These are phyloP conservation scores for Rhabdomys dilectus DNA, from an alignment of 2,113 vertebrate species.

Conservation along the genomic window DNA sequence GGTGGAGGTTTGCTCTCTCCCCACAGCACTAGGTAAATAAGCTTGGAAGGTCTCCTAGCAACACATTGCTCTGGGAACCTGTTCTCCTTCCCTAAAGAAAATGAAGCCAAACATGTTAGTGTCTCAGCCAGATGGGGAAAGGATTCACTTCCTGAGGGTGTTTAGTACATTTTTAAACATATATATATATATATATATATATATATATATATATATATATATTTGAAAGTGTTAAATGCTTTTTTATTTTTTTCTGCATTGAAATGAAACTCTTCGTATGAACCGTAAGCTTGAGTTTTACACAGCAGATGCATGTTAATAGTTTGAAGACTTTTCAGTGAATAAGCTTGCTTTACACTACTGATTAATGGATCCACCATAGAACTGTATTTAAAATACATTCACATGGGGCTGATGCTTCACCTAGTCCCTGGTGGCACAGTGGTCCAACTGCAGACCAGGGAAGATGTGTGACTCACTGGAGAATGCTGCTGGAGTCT, in stretches of 20 bases:
- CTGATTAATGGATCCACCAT: background rate
- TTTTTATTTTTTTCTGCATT: conserved; percentile 8
- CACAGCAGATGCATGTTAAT: background rate
- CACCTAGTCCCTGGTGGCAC: background rate
- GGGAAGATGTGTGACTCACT: background rate
- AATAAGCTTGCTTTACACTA: background rate
- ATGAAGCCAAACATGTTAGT: conserved; percentile 51
- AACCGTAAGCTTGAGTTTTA: conserved; percentile 45
- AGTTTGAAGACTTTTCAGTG: conserved; percentile 37
- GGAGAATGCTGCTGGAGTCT: background rate
- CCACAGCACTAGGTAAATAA: conserved; percentile 63
- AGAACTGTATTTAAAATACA: background rate
- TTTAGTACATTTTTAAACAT: background rate
- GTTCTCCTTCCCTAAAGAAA: conserved; percentile 55
- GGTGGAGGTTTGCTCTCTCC: conserved; percentile 30
- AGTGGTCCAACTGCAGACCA: background rate
- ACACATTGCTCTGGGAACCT: conserved; percentile 69
- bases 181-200: too few species aligned
- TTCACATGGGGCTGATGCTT: background rate
- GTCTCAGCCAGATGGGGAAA: conserved; percentile 60
- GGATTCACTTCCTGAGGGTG: conserved; percentile 6
- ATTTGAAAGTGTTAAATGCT: background rate
- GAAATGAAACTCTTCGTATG: conserved; percentile 61
- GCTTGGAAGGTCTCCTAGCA: conserved; percentile 75
- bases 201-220: background rate